These are phyloP conservation scores for Allygus modestus DNA, from an alignment of 2,888 invertebrate genomes.

Conservation along the genomic window DNA sequence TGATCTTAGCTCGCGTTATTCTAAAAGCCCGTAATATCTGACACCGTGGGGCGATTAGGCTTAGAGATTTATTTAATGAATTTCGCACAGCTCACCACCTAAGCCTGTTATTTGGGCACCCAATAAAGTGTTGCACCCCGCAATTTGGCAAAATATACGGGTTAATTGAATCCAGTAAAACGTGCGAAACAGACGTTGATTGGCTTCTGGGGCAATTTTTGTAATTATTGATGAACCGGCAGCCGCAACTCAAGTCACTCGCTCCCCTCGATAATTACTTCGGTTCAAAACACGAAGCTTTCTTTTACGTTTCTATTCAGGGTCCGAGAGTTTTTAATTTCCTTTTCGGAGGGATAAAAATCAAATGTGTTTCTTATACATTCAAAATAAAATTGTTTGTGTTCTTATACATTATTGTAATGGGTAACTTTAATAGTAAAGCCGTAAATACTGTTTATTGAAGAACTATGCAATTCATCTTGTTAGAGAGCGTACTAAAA, in stretches of 20 bases:
- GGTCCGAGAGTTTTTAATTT: no score
- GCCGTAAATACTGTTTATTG: no score
- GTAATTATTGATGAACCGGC: conserved; percentile 27
- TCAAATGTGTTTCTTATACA: no score
- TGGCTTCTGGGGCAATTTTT: conserved; percentile 44
- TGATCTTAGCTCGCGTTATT: conserved; percentile 14
- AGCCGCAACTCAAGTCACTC: not conserved
- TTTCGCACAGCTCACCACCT: conserved; percentile 39
- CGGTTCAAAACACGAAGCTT: not conserved
- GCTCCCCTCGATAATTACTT: not conserved
- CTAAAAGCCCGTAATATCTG: conserved; percentile 11
- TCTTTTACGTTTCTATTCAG: no score
- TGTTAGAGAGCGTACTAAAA: no score
- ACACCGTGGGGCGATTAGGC: conserved; percentile 6
- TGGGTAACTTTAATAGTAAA: no score
- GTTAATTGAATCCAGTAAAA: conserved; percentile 45
- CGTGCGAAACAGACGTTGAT: conserved; percentile 48
- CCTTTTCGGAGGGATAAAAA: no score
- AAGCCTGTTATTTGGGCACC: conserved; percentile 45
- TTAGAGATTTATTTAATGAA: conserved; percentile 37
- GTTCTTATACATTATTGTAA: no score
- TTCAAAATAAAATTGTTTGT: no score
- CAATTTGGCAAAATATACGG: conserved; percentile 46
- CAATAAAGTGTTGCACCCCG: conserved; percentile 21
- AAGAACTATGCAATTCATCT: no score